A percentile compares a stretch with the other conserved stretches of the same genome.
Evolutionary conservation across 2,888 invertebrate species (phyloP).

Genomic region (Cataglyphis altisquamis): DNA sequence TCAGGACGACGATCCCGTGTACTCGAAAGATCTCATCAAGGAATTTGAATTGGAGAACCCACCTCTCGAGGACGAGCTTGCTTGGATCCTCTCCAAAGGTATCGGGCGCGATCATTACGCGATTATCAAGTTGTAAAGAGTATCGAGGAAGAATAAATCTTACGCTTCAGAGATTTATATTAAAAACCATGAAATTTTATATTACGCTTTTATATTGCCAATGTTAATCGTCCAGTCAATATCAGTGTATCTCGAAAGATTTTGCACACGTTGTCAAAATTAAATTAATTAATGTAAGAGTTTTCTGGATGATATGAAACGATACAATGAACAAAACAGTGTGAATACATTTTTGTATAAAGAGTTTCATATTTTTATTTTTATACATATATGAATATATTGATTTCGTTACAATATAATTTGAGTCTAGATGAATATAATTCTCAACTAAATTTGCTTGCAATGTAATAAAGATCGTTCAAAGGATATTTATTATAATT

Average conservation of each 20-base stretch:
- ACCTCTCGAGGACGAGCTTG: conserved; percentile 92
- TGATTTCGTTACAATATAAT: background rate
- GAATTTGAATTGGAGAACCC: conserved; percentile 94
- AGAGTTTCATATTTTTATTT: background rate
- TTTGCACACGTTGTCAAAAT: background rate
- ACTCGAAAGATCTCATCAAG: conserved; percentile 94
- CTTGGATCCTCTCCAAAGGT: conserved; percentile 91
- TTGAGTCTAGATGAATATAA: background rate
- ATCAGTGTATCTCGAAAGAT: background rate
- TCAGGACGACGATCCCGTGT: conserved; percentile 89
- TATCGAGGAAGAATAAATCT: background rate
- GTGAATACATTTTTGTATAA: background rate
- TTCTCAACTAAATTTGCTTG: background rate
- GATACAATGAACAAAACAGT: background rate
- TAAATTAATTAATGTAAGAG: background rate
- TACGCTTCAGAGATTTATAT: background rate
- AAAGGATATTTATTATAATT: background rate
- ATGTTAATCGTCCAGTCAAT: background rate
- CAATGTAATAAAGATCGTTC: background rate
- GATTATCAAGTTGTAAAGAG: background rate
- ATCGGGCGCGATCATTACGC: conserved; percentile 52
- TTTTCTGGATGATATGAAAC: background rate
- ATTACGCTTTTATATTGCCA: background rate
- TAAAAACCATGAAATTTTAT: background rate
- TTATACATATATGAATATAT: background rate